Conservation (phyloP, 2,888 invertebrate genomes). For the Balanococcus diminutus region DNA sequence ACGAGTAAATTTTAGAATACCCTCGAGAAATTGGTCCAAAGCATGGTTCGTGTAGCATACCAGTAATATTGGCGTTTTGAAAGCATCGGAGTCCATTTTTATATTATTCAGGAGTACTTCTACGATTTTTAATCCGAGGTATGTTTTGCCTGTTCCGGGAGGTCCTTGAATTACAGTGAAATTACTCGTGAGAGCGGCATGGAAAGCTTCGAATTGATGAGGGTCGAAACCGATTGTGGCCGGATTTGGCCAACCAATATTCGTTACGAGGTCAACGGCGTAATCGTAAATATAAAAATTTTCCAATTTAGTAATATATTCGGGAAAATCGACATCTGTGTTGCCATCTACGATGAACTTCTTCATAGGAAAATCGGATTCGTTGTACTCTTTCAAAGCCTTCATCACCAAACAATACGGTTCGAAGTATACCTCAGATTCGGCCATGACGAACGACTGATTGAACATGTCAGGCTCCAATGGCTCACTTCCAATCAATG, state of each 20-base stretch:
- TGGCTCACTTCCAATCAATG: constrained; percentile 5
- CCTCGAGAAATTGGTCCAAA: too few species aligned
- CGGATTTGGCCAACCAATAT: too few species aligned
- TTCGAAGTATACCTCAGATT: constrained; percentile 81
- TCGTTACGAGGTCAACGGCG: too few species aligned
- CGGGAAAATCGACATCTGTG: constrained; percentile 61
- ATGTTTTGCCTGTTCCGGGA: constrained; percentile 82
- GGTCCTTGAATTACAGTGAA: constrained; percentile 84
- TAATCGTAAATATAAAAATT: too few species aligned
- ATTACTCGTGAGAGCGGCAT: constrained; percentile 73
- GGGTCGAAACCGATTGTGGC: too few species aligned
- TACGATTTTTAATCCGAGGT: constrained; percentile 76
- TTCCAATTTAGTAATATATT: constrained; percentile 60
- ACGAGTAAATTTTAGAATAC: too few species aligned
- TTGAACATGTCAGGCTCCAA: not conserved
- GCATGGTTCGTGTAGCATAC: too few species aligned
- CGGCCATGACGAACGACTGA: constrained; percentile 60
- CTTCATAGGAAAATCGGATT: constrained; percentile 72
- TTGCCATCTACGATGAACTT: too few species aligned
- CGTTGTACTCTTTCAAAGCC: constrained; percentile 68
- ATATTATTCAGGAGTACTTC: constrained; percentile 60
- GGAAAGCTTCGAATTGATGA: too few species aligned
- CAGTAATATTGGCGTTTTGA: too few species aligned
- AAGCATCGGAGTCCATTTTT: too few species aligned
- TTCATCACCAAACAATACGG: constrained; percentile 77